phyloP scores from a whole-genome alignment of 2,888 invertebrate genomes.

The Seira ritae region DNA sequence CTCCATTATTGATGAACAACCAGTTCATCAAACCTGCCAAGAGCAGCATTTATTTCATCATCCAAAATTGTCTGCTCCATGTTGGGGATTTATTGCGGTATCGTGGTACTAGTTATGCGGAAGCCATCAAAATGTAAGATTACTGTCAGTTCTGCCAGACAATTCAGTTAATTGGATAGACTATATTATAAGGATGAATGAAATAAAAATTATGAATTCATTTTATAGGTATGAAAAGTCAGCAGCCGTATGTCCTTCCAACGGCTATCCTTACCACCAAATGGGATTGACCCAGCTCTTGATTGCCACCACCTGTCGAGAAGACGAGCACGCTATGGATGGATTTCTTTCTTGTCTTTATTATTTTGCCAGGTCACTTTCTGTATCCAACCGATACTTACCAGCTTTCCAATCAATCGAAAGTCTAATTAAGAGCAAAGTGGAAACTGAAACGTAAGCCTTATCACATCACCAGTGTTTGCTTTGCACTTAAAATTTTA shows the following conservation, averaged over 20 bases:
- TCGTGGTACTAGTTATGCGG: conserved; percentile 86
- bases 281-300: conserved; percentile 80
- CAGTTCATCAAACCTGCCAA: conserved; percentile 68
- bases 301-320: conserved; percentile 83
- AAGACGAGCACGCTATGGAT: conserved; percentile 78
- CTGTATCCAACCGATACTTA: conserved; percentile 90
- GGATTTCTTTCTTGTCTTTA: conserved; percentile 86
- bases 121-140: conserved; percentile 85
- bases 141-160: not conserved
- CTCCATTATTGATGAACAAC: conserved; percentile 60
- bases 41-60: conserved; percentile 82
- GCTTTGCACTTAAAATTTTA: too few species aligned
- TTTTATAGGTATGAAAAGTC: conserved; percentile 80
- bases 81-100: conserved; percentile 92
- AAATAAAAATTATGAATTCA: conserved; percentile 8
- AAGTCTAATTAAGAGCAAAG: conserved; percentile 55
- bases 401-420: conserved; percentile 87
- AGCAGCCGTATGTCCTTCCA: conserved; percentile 78
- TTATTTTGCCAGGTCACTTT: conserved; percentile 89
- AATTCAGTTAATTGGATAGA: too few species aligned
- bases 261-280: conserved; percentile 94
- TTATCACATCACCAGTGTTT: too few species aligned
- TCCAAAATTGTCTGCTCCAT: conserved; percentile 92
- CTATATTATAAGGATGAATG: too few species aligned
- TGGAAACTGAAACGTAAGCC: conserved; percentile 49